These are phyloP conservation scores for Fundulus diaphanus DNA, from an alignment of 2,797 vertebrate genomes.

Conservation along the genomic window DNA sequence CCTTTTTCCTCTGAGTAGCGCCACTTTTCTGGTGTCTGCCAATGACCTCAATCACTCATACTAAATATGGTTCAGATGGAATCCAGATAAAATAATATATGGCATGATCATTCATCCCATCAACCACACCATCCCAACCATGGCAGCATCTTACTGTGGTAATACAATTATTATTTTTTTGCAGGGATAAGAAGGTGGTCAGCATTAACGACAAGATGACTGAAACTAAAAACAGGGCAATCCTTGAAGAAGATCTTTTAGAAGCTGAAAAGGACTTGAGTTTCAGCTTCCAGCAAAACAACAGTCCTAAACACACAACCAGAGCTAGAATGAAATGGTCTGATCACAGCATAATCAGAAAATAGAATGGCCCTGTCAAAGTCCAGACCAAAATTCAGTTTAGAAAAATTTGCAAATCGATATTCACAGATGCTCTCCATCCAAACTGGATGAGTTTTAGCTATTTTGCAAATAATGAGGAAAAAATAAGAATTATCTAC, in stretches of 20 bases:
- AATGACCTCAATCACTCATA: neutral
- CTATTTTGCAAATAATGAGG: neutral
- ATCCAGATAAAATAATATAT: too few species aligned
- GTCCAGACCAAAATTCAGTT: too few species aligned
- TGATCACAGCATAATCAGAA: neutral
- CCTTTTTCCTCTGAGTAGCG: neutral
- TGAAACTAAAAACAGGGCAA: neutral
- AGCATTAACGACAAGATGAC: neutral
- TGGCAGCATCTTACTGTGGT: neutral
- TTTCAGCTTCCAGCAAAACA: constrained; percentile 1
- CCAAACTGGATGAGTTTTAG: neutral
- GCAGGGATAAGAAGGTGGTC: neutral
- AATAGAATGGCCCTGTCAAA: too few species aligned
- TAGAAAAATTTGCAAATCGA: neutral
- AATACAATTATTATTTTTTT: neutral
- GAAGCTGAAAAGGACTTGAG: neutral
- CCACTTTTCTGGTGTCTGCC: neutral
- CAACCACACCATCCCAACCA: neutral
- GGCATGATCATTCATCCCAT: too few species aligned
- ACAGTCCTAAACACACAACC: neutral
- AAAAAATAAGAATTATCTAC: neutral
- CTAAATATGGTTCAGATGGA: constrained; percentile 7
- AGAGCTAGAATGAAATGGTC: too few species aligned
- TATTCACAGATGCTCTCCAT: neutral
- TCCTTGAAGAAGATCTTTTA: neutral